phyloP scores from a whole-genome alignment of 1,140 invertebrate genomes.

The Meteorus sp. region DNA sequence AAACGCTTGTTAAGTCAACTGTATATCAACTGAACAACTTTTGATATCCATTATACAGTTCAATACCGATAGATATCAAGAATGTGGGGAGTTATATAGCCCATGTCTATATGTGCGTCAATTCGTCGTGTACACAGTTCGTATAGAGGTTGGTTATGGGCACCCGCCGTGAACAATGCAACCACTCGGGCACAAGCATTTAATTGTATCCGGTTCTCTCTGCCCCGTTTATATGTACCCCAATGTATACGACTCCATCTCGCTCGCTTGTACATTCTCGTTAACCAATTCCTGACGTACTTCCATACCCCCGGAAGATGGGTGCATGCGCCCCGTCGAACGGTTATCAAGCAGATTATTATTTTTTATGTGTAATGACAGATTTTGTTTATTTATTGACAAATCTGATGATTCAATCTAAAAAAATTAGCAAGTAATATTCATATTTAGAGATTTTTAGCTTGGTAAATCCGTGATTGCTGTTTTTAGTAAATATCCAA shows the following conservation, averaged over 20 bases:
- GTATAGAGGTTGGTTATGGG: conserved; percentile 29
- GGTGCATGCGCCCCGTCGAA: background rate
- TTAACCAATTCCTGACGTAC: conserved; percentile 24
- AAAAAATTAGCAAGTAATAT: too few species aligned
- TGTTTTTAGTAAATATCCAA: too few species aligned
- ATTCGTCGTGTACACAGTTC: conserved; percentile 1
- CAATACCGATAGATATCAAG: conserved; percentile 28
- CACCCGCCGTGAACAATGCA: conserved; percentile 40
- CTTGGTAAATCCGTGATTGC: too few species aligned
- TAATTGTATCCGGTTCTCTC: conserved; percentile 46
- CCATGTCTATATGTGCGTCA: background rate
- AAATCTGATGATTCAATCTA: too few species aligned
- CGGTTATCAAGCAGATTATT: background rate
- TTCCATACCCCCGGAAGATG: background rate
- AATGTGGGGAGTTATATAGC: conserved; percentile 5
- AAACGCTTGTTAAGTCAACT: conserved; percentile 39
- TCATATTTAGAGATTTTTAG: too few species aligned
- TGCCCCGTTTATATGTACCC: conserved; percentile 18
- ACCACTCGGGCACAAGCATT: conserved; percentile 44
- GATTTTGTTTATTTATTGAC: conserved; percentile 1
- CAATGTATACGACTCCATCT: background rate
- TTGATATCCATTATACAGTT: conserved; percentile 12
- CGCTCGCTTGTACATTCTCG: conserved; percentile 12
- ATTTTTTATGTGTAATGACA: background rate
- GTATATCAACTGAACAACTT: conserved; percentile 36